A percentile compares a stretch with the other conserved stretches of the same genome.
These are phyloP conservation scores for Eupleurogrammus muticus DNA, from an alignment of 2,797 vertebrate species.

Conservation along the genomic window DNA sequence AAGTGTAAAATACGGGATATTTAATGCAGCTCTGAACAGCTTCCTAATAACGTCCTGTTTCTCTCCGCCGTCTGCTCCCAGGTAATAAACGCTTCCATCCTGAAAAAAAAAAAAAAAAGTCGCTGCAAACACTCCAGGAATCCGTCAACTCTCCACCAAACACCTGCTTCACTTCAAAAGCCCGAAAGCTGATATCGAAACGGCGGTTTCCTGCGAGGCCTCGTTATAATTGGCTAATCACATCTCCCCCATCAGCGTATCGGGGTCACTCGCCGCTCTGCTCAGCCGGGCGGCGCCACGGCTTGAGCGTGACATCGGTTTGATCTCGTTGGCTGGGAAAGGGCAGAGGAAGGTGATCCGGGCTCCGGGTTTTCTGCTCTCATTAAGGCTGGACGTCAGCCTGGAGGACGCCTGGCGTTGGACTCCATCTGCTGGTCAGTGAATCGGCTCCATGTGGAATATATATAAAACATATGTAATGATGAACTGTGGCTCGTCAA, in stretches of 20 bases:
- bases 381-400: constrained; percentile 29
- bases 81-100: constrained; percentile 20
- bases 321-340: constrained; percentile 14
- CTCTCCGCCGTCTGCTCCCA: background rate
- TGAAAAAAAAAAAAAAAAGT: background rate
- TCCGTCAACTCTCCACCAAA: constrained; percentile 6
- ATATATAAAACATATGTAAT: background rate
- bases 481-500: constrained; percentile 4
- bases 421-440: constrained; percentile 71
- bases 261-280: background rate
- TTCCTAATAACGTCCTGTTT: background rate
- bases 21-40: background rate
- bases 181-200: constrained; percentile 20
- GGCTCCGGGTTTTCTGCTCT: constrained; percentile 28
- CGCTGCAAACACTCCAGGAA: background rate
- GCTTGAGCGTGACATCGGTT: background rate
- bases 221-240: constrained; percentile 7
- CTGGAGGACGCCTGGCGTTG: constrained; percentile 43
- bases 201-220: constrained; percentile 26
- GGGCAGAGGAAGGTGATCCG: constrained; percentile 7
- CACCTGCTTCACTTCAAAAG: constrained; percentile 39
- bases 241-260: background rate
- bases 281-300: background rate
- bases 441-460: constrained; percentile 15
- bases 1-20: too few relatives aligned